Evolutionary conservation across 2,797 vertebrate species (phyloP).

Genomic region (Pseudochirops cupreus): DNA sequence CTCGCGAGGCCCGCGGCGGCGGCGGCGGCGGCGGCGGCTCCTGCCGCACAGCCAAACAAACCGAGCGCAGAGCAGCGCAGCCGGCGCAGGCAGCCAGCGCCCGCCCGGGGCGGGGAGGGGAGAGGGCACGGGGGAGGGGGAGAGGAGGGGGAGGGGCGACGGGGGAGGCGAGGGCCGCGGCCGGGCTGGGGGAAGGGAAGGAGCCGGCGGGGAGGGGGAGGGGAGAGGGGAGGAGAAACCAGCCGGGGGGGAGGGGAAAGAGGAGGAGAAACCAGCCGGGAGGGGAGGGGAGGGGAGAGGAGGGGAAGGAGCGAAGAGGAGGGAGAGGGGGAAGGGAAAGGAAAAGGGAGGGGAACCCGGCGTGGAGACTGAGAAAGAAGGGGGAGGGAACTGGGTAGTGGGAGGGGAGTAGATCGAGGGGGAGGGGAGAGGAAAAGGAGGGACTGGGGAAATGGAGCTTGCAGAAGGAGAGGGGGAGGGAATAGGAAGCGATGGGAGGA

Average conservation of each 20-base stretch:
- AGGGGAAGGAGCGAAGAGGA: not conserved
- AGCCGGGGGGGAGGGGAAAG: not conserved
- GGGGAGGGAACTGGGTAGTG: not conserved
- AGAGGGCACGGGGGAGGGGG: not conserved
- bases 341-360: not conserved
- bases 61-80: conserved; percentile 34
- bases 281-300: not conserved
- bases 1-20: conserved; percentile 84
- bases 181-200: not conserved
- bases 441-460: not conserved
- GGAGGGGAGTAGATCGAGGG: not conserved
- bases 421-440: not conserved
- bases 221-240: not conserved
- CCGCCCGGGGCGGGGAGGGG: no score
- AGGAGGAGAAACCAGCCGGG: not conserved
- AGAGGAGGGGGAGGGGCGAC: not conserved
- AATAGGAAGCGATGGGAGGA: not conserved
- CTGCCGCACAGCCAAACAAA: conserved; percentile 71
- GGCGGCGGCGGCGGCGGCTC: conserved; percentile 74
- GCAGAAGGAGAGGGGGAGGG: not conserved
- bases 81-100: conserved; percentile 64
- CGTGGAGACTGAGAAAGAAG: no score
- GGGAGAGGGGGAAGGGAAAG: not conserved
- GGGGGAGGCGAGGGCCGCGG: not conserved
- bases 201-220: not conserved